A percentile compares a stretch with the other conserved stretches of the same genome.
phyloP scores from a whole-genome alignment of 2,797 vertebrate species.

The Trematomus bernacchii region DNA sequence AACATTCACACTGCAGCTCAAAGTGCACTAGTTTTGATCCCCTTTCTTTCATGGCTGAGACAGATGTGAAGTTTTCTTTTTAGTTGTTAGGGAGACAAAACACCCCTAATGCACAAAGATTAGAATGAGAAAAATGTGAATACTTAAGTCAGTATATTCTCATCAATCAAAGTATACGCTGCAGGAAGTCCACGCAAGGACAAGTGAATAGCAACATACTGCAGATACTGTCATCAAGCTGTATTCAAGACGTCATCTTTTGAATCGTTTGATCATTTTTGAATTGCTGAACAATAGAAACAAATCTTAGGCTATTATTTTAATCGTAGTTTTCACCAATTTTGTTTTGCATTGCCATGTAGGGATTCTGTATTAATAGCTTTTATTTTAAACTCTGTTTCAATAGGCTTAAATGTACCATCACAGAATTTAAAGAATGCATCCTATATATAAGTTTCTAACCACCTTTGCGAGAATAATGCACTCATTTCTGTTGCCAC shows the following conservation, averaged over 20 bases:
- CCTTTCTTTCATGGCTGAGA: slow-evolving; percentile 24
- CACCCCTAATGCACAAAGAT: slow-evolving; percentile 22
- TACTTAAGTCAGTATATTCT: slow-evolving; percentile 24
- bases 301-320: too few relatives aligned
- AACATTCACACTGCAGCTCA: slow-evolving; percentile 44
- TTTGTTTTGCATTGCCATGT: neutral
- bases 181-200: slow-evolving; percentile 10
- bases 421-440: neutral
- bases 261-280: too few relatives aligned
- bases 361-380: neutral
- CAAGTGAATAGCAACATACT: neutral
- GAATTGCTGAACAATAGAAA: too few relatives aligned
- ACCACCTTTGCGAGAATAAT: neutral
- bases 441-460: neutral
- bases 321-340: too few relatives aligned
- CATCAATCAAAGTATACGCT: neutral
- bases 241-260: neutral
- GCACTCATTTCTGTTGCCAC: neutral
- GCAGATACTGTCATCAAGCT: too few relatives aligned
- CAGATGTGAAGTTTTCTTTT: slow-evolving; percentile 48
- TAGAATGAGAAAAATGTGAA: slow-evolving; percentile 29
- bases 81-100: slow-evolving; percentile 21
- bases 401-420: too few relatives aligned
- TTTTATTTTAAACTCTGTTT: neutral
- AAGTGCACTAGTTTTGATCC: slow-evolving; percentile 50